Evolutionary conservation across 1,140 invertebrate species (phyloP), one percentile per base, ranked within the genome.

Genomic region (Brachystomella parvula): DNA sequence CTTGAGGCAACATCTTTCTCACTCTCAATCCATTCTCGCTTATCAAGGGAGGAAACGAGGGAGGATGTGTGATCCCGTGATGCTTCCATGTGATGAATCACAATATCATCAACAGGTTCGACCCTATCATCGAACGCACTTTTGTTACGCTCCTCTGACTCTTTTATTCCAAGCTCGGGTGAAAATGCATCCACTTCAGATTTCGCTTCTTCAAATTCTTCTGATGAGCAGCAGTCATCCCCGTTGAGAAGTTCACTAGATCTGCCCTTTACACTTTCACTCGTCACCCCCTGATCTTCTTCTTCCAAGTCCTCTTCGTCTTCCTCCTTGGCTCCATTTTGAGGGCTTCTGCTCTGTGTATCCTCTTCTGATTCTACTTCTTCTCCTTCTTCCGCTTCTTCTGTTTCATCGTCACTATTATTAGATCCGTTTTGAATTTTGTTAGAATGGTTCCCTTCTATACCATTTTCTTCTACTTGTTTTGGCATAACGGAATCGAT

Each of bases 231-330:
- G 19, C 44, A 47, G 24, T 65, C 83, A 74, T 84, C 83, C 70
- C 79, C 79, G 53, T 80, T 79, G n/a, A 77, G 61, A 39, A 78
- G 61, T 60, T 79, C 77, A 61, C 73, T 65, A n/a, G 47, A 44
- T n/a, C 66, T 66, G 59, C 72, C 71, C 62, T 75, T 76, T 53
- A 74, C 74, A 24, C 68, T 71, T 29, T 75, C 71, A n/a, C n/a
- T 44, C 39, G 39, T 12, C 9, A 44, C n/a, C n/a, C 9, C 39
- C 39, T 44, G 9, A 44, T 12, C 49, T 62, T 75, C 29, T 28
- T 47, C 62, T 69, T 73, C 56, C 21, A 53, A 32, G 47, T 71
- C 57, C 44, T 69, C 64, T 9, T 35, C 44, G 21, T 19, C 57
- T 68, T 74, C 60, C 31, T 64, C 66, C 15, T 64, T 68, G 44